Conservation (phyloP, 1,140 invertebrate genomes). For the Schlechtendalia chinensis region DNA sequence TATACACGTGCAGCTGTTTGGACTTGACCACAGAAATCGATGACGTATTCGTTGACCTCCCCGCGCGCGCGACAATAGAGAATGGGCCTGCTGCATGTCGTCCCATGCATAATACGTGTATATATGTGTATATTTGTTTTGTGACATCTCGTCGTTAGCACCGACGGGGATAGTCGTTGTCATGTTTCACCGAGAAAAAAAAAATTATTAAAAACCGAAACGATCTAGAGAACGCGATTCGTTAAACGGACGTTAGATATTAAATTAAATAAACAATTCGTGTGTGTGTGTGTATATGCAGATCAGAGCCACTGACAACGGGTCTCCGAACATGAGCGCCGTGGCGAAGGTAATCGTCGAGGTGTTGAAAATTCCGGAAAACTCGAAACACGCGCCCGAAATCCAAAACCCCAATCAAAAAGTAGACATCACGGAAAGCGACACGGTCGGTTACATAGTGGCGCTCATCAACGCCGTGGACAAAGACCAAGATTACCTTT, state of each 20-base stretch:
- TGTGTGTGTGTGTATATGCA: slow-evolving; percentile 54
- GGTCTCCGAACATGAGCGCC: slow-evolving; percentile 67
- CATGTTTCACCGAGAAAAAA: not conserved
- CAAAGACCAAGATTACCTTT: slow-evolving; percentile 78
- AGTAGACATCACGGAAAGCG: slow-evolving; percentile 78
- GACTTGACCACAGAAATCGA: not conserved
- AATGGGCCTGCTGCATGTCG: no score
- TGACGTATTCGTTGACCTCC: no score
- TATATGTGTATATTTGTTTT: slow-evolving; percentile 1
- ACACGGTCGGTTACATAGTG: slow-evolving; percentile 78
- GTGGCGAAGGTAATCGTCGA: slow-evolving; percentile 70
- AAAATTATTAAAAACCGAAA: no score
- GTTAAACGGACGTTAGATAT: no score
- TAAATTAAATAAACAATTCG: not conserved
- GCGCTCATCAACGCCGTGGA: slow-evolving; percentile 78
- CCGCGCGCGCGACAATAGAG: no score
- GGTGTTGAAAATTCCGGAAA: slow-evolving; percentile 62
- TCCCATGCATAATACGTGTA: not conserved
- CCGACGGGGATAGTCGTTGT: slow-evolving; percentile 1
- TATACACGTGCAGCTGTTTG: not conserved
- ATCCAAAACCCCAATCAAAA: slow-evolving; percentile 65
- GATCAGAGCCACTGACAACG: slow-evolving; percentile 79
- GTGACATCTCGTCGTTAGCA: not conserved
- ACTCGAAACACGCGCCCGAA: slow-evolving; percentile 65
- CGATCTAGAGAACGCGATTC: no score